These are phyloP conservation scores for Eupsilia transversa DNA, from an alignment of 2,888 invertebrate species.

Conservation along the genomic window DNA sequence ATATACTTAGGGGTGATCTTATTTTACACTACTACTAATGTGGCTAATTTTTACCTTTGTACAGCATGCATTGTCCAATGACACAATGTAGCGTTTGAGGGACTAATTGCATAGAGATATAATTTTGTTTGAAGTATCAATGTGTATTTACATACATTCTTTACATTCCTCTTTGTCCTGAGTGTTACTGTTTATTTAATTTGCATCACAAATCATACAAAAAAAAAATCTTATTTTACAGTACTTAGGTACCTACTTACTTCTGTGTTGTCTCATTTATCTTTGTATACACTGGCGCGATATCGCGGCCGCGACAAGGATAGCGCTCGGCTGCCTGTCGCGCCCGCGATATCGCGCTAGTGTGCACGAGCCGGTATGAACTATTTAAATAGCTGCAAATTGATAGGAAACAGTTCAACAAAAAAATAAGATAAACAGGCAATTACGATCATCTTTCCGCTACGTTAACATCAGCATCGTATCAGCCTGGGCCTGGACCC, in stretches of 20 bases:
- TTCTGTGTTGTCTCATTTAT: not conserved
- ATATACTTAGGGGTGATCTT: slow-evolving; percentile 29
- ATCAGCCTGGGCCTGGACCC: not conserved
- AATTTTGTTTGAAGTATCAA: not conserved
- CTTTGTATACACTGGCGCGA: no score
- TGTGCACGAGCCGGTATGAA: no score
- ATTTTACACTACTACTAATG: no score
- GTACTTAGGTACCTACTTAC: not conserved
- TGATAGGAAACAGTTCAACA: no score
- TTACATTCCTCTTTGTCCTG: not conserved
- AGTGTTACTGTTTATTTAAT: not conserved
- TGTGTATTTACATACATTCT: not conserved
- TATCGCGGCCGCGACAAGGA: no score
- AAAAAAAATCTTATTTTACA: not conserved
- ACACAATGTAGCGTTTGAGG: slow-evolving; percentile 3
- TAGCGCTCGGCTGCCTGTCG: no score
- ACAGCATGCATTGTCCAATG: not conserved
- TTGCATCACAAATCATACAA: not conserved
- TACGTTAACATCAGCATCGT: no score
- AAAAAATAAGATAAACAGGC: no score
- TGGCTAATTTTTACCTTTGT: slow-evolving; percentile 10
- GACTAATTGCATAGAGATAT: not conserved
- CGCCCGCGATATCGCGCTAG: no score
- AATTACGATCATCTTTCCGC: no score
- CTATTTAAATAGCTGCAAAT: not conserved